Base-by-base conservation (phyloP, 2,888 invertebrate genomes). In the Metalampra italica region DNA sequence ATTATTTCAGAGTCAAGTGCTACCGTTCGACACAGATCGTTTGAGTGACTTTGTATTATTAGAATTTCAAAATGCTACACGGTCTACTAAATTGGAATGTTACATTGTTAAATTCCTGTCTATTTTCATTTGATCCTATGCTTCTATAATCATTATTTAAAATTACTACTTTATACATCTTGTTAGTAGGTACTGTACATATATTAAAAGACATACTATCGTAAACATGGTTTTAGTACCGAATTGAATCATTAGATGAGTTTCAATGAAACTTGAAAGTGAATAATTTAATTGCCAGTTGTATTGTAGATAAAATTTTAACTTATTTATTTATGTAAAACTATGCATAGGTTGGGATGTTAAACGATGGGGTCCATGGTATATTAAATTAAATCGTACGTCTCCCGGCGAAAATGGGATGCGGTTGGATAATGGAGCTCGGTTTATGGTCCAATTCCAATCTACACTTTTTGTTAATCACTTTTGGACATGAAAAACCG, bases 1-100 rank as follows among this genome's bases (percentile, higher is more conserved):
- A 66, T 68, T 64, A 65, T 68, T 69, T 65, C 57, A 59, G 56
- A 64, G 65, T 66, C 67, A 67, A 68, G 71, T 67, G 71, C 73
- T 70, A 68, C 72, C 65, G 73, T 71, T 73, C 56, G 64, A 64
- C 63, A 65, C 60, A 62, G 63, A 61, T 64, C 61, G 60, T 65
- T 62, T 57, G 60, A 54, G 66, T 61, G 56, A 53, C 56, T 60
- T 13, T 39, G 39, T n/a, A 13, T 39, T 36, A 36, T 36, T 36
- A n/a, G 36, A 7, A 36, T 36, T 36, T 36, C 36, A 36, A n/a
- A 30, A 22, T 22, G 5, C 22, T 22, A 22, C 22, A 22, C 22
- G 22, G 22, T 22, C 22, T 22, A 3, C 29, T 11, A 30, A 14
- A 37, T 37, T n/a, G 13, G n/a, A 22, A 22, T 22, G 22, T 22